Evolutionary conservation across 2,797 vertebrate genomes (phyloP).

Genomic region (Tachyglossus aculeatus): DNA sequence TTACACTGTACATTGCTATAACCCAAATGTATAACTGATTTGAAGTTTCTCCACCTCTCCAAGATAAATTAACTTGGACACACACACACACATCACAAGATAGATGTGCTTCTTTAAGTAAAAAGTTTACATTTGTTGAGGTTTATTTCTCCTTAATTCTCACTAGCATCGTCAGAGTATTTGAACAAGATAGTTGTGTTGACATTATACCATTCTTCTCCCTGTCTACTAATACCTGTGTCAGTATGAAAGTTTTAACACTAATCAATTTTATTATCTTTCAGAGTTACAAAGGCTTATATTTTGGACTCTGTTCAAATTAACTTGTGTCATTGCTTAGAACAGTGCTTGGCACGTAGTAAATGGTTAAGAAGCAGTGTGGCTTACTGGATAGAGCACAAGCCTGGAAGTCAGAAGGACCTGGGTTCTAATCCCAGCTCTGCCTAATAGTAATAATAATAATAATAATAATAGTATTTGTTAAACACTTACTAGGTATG

Average conservation of each 20-base stretch:
- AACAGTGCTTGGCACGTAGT: no score
- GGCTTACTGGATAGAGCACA: no score
- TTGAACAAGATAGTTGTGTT: slow-evolving; percentile 72
- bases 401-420: no score
- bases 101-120: slow-evolving; percentile 39
- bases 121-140: slow-evolving; percentile 63
- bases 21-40: slow-evolving; percentile 31
- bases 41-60: slow-evolving; percentile 46
- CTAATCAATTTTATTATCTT: slow-evolving; percentile 61
- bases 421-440: no score
- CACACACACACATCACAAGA: slow-evolving; percentile 66
- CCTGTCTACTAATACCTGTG: slow-evolving; percentile 34
- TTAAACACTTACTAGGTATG: no score
- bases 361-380: no score
- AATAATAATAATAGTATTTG: no score
- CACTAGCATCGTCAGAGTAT: slow-evolving; percentile 78
- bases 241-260: slow-evolving; percentile 50
- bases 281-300: slow-evolving; percentile 60
- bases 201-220: slow-evolving; percentile 63
- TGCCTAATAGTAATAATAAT: no score
- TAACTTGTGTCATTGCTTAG: no score
- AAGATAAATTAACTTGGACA: slow-evolving; percentile 70
- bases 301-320: no score
- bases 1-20: slow-evolving; percentile 54
- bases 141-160: slow-evolving; percentile 83